Conservation (phyloP, 2,113 vertebrate genomes). For the Motacilla tschutschensis region DNA sequence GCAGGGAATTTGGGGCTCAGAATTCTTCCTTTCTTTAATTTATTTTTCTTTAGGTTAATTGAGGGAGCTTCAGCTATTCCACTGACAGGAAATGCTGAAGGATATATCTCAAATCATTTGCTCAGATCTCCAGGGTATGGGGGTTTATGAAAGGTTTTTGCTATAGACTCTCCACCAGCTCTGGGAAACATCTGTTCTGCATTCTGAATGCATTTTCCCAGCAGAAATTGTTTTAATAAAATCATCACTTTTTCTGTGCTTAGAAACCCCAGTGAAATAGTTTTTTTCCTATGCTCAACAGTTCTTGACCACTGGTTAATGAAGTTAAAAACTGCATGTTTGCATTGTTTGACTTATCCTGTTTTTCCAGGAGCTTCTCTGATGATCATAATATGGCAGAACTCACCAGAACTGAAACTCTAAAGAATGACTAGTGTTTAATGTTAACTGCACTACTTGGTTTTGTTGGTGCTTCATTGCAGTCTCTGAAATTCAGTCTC, state of each 20-base stretch:
- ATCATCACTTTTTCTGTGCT: slow-evolving; percentile 43
- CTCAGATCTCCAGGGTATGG: slow-evolving; percentile 4
- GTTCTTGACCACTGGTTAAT: slow-evolving; percentile 8
- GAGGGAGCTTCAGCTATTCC: slow-evolving; percentile 16
- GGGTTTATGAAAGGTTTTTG: slow-evolving; percentile 24
- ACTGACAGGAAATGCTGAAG: slow-evolving; percentile 52
- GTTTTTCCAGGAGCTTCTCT: not conserved
- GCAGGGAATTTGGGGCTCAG: slow-evolving; percentile 9
- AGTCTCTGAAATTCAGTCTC: not conserved
- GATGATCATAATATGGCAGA: not conserved
- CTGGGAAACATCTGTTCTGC: slow-evolving; percentile 51
- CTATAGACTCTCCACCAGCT: slow-evolving; percentile 3
- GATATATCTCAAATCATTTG: slow-evolving; percentile 39
- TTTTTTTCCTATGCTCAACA: not conserved
- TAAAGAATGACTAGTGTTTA: not conserved
- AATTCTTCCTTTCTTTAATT: slow-evolving; percentile 38
- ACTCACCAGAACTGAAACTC: not conserved
- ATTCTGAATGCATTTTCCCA: slow-evolving; percentile 31
- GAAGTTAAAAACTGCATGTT: not conserved
- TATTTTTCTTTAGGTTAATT: slow-evolving; percentile 48
- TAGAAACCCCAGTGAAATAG: slow-evolving; percentile 4
- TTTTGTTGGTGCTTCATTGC: not conserved
- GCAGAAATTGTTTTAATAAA: slow-evolving; percentile 51
- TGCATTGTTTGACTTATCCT: not conserved
- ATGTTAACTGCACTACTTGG: not conserved